These are phyloP conservation scores for Apodemus speciosus DNA, from an alignment of 2,113 vertebrate genomes.

Conservation along the genomic window DNA sequence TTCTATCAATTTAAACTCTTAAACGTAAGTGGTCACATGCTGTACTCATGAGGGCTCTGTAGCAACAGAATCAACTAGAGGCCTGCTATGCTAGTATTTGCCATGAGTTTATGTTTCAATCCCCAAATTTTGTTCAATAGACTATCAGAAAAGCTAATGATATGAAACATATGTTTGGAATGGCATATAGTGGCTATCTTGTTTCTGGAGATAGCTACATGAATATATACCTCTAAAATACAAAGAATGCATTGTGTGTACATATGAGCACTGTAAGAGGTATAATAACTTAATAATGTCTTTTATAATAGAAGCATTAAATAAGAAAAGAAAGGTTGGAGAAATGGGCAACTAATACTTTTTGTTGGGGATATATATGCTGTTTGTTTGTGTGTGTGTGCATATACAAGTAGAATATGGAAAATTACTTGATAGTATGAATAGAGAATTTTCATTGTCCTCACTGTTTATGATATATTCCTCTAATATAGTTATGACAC, in stretches of 20 bases:
- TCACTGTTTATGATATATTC: background rate
- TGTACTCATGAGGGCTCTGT: background rate
- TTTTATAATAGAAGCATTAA: background rate
- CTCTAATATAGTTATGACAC: background rate
- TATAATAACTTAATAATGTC: background rate
- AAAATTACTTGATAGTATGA: background rate
- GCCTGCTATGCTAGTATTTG: background rate
- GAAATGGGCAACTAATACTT: background rate
- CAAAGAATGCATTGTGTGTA: background rate
- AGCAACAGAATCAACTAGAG: background rate
- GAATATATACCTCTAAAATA: background rate
- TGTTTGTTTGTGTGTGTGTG: background rate
- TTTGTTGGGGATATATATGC: background rate
- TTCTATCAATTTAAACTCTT: background rate
- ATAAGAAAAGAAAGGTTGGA: background rate
- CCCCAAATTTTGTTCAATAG: background rate
- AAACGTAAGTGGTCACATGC: background rate
- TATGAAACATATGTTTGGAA: background rate
- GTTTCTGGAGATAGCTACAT: background rate
- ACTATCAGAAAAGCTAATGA: background rate
- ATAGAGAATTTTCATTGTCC: background rate
- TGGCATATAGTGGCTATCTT: background rate
- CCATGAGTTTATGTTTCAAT: background rate
- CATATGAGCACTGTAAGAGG: background rate
- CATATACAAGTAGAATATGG: background rate